Base-by-base conservation (phyloP, 2,113 vertebrate species). In the Xenopus laevis region DNA sequence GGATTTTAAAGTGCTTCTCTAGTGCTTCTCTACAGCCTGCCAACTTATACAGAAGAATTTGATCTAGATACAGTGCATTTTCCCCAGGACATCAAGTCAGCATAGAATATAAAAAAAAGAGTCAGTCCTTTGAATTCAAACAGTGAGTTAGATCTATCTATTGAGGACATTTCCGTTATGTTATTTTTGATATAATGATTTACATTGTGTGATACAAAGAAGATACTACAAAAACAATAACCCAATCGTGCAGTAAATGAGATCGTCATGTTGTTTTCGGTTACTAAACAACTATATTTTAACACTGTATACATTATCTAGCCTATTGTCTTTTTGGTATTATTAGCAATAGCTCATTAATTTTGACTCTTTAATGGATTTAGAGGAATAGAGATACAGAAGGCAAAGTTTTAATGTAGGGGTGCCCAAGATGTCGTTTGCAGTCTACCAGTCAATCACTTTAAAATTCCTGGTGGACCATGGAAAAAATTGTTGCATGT, bases 1-100 rank as follows among this genome's bases (percentile, higher is more conserved):
- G 73, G 65, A 76, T 76, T 76, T 76, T 69, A 76, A 76, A 76
- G 73, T 76, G 66, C 66, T 63, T 76, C 66, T 62, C 73, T 76
- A 76, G 73, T 76, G 66, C 66, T 63, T 76, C 66, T 62, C 73
- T 76, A 69, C 47, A 55, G 73, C 66, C 73, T 76, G 73, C 65
- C 73, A 76, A 76, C 66, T 55, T 76, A 46, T 55, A 69, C 59
- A 76, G 73, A 63, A 76, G 73, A 76, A 76, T 76, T 69, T 76
- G 66, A 76, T 76, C 66, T 69, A 55, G 47, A 76, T 69, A 69
- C 72, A 73, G 65, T 64, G 73, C 59, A 76, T 52, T 69, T 40
- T 63, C 63, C 47, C 46, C 55, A 27, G 65, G 53, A 76, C 58
- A 69, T 58, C 65, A 18, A 75, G 65, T 76, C 73, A 69, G 59